Percentiles rank a stretch among this genome's conserved stretches.
These are phyloP conservation scores for Atethmia centrago DNA, from an alignment of 2,888 invertebrate genomes.

Conservation along the genomic window DNA sequence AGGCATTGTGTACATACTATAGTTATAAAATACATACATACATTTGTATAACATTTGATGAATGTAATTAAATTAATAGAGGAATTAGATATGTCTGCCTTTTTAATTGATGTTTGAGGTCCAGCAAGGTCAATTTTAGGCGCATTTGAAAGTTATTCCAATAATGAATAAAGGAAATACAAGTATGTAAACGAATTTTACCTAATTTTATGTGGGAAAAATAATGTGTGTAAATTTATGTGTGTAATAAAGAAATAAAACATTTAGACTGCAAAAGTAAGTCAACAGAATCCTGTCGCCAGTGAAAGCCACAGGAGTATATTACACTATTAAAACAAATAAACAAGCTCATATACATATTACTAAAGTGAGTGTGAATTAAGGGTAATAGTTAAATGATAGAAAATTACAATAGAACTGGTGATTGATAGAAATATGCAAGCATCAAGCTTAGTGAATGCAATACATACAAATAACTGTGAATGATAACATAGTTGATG, in stretches of 20 bases:
- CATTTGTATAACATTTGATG: constrained; percentile 12
- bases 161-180: neutral
- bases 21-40: constrained; percentile 21
- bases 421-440: too few species aligned
- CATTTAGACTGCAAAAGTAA: neutral
- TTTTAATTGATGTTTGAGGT: constrained; percentile 2
- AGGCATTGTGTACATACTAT: constrained; percentile 24
- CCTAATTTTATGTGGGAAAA: too few species aligned
- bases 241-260: too few species aligned
- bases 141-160: neutral
- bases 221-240: too few species aligned
- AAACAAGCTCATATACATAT: neutral
- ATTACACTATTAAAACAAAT: too few species aligned
- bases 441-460: neutral
- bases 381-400: neutral
- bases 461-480: neutral
- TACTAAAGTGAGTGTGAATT: too few species aligned
- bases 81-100: neutral
- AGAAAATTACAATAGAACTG: neutral
- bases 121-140: neutral
- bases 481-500: constrained; percentile 1
- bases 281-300: neutral
- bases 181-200: neutral
- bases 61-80: constrained; percentile 13
- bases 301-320: neutral